phyloP scores from a whole-genome alignment of 2,797 vertebrate genomes.

The Tenualosa thibaudeaui region DNA sequence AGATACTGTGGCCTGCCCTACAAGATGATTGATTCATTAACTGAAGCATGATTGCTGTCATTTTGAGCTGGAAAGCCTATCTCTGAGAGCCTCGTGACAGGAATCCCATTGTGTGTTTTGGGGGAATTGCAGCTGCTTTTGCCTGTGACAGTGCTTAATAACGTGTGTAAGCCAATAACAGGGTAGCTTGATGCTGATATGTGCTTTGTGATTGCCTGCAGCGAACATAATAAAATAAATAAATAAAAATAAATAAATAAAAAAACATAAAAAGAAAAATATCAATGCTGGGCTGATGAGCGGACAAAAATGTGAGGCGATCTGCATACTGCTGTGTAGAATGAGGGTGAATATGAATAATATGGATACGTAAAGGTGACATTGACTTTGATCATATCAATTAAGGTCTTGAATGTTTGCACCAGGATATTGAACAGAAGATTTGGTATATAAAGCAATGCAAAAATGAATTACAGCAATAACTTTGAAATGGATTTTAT shows the following conservation, averaged over 20 bases:
- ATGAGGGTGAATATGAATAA: background rate
- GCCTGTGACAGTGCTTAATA: background rate
- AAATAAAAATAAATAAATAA: background rate
- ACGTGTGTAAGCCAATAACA: background rate
- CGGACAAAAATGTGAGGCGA: background rate
- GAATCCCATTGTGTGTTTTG: background rate
- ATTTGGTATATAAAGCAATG: too few species aligned
- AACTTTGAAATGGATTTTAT: too few species aligned
- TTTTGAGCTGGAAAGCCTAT: constrained; percentile 2
- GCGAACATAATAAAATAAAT: too few species aligned
- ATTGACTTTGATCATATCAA: background rate
- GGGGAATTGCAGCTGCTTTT: background rate
- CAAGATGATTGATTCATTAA: constrained; percentile 14
- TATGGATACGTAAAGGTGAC: too few species aligned
- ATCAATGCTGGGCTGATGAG: background rate
- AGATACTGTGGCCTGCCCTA: background rate
- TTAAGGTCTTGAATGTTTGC: background rate
- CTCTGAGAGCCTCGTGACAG: constrained; percentile 1
- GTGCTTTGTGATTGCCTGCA: background rate
- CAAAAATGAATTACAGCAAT: too few species aligned
- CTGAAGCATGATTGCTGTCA: constrained; percentile 9
- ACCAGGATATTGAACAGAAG: background rate
- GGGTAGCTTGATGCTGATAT: background rate
- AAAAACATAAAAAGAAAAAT: background rate
- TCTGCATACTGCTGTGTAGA: background rate